Conservation (phyloP, 2,797 vertebrate genomes). For the Eremophila alpestris region DNA sequence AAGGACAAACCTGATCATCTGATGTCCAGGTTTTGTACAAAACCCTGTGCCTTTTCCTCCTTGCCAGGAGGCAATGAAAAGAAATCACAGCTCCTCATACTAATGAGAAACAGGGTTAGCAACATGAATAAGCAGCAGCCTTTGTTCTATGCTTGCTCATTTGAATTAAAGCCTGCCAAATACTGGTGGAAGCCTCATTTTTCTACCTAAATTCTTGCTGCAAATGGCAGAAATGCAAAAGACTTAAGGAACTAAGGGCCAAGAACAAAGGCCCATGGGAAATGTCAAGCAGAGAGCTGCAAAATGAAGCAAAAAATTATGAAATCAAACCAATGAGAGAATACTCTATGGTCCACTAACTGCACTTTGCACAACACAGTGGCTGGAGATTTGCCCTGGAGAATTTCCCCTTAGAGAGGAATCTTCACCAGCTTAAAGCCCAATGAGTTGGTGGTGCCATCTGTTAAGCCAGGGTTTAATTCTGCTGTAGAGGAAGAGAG, state of each 20-base stretch:
- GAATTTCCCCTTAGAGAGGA: slow-evolving; percentile 17
- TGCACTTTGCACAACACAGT: slow-evolving; percentile 1
- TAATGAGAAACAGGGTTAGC: slow-evolving; percentile 53
- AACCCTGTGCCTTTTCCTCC: background rate
- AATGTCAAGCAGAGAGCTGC: slow-evolving; percentile 23
- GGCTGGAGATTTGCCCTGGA: slow-evolving; percentile 19
- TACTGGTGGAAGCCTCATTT: slow-evolving; percentile 22
- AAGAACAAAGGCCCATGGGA: slow-evolving; percentile 16
- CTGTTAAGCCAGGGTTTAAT: slow-evolving; percentile 10
- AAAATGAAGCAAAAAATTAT: slow-evolving; percentile 54
- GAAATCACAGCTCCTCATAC: slow-evolving; percentile 40
- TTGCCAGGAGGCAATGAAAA: slow-evolving; percentile 58
- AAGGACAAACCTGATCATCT: slow-evolving; percentile 36
- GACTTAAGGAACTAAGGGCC: slow-evolving; percentile 5
- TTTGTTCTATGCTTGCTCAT: slow-evolving; percentile 40
- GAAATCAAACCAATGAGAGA: slow-evolving; percentile 38
- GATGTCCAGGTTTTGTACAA: background rate
- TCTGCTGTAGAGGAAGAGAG: background rate
- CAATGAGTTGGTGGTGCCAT: background rate
- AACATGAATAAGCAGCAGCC: slow-evolving; percentile 53
- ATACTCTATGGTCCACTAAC: slow-evolving; percentile 12
- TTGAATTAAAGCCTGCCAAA: slow-evolving; percentile 54
- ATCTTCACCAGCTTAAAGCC: slow-evolving; percentile 27
- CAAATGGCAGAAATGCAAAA: slow-evolving; percentile 22
- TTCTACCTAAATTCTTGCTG: slow-evolving; percentile 35